Evolutionary conservation across 2,113 vertebrate species (phyloP), one percentile per base, ranked within the genome.

Genomic region (Bufo gargarizans): DNA sequence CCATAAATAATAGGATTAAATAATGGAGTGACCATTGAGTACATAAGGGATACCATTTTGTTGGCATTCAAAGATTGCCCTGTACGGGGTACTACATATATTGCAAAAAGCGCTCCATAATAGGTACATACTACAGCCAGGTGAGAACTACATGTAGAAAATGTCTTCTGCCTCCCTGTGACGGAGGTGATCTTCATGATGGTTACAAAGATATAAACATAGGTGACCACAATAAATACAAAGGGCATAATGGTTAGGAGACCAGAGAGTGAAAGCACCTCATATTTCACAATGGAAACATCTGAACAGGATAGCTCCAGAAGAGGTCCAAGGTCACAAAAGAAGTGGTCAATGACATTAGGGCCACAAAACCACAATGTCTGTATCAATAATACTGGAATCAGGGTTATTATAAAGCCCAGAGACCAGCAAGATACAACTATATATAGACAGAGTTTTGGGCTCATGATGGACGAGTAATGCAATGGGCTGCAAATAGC

Each of bases 401-500:
- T 43, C 14, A 81, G 20, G 16, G 77, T 49, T 14, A 87, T 58
- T 3, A 85, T 10, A 17, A 85, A 50, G 4, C 65, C 85, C 16
- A 81, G 55, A 2, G 17, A 20, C 86, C 86, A 89, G 65, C 74
- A 91, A 13, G 45, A 59, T 6, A 87, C 4, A 55, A 89, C 65
- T 2, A 89, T 77, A 43, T 9, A 22, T 12, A 14, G 0, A 9
- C 86, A 82, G 11, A 78, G 50, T 14, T 17, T 78, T 4, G 4
- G 11, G 59, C 77, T 77, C 91, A 93, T 91, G 55, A 91, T 90
- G 45, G 20, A 91, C 17, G 79, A 67, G 22, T 93, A 93, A 33
- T 87, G 82, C 45, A 93, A 77, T 22, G 92, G 91, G 19, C 89
- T 85, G 77, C 91, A 92, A 13, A 93, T 92, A 47, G 93, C 77